These are phyloP conservation scores for Camponotus vicinus DNA, from an alignment of 1,140 invertebrate species.

Conservation along the genomic window DNA sequence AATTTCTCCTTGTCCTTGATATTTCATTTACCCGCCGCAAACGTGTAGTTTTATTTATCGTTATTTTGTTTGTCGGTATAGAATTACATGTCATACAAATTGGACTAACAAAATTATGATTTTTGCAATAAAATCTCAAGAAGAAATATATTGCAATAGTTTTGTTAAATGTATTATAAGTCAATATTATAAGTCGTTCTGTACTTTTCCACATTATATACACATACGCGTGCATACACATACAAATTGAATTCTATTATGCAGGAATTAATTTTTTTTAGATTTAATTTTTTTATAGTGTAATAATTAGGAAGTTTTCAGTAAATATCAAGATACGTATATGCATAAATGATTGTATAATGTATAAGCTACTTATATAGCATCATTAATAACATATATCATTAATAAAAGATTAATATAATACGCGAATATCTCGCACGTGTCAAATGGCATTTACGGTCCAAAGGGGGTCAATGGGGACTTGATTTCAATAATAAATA, in stretches of 20 bases:
- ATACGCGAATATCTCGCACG: not conserved
- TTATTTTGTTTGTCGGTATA: not conserved
- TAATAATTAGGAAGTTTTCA: not conserved
- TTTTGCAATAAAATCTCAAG: not conserved
- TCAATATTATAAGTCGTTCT: not conserved
- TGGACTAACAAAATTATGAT: not conserved
- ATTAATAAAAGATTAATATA: slow-evolving; percentile 7
- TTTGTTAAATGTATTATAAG: not conserved
- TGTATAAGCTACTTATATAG: not conserved
- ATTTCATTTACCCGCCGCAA: not conserved
- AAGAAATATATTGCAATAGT: not conserved
- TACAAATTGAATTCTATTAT: not conserved
- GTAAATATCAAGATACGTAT: no score
- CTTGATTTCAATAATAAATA: slow-evolving; percentile 47
- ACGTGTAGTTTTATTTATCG: not conserved
- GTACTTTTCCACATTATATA: not conserved
- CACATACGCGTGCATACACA: no score
- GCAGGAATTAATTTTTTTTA: not conserved
- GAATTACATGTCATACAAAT: not conserved
- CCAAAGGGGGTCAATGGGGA: slow-evolving; percentile 50
- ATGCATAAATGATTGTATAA: not conserved
- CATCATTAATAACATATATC: slow-evolving; percentile 9
- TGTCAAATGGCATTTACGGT: not conserved
- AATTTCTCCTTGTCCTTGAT: not conserved
- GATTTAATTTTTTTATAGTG: not conserved